A percentile compares a stretch with the other conserved stretches of the same genome.
phyloP scores from a whole-genome alignment of 2,113 vertebrate genomes.

The Barbus barbus region DNA sequence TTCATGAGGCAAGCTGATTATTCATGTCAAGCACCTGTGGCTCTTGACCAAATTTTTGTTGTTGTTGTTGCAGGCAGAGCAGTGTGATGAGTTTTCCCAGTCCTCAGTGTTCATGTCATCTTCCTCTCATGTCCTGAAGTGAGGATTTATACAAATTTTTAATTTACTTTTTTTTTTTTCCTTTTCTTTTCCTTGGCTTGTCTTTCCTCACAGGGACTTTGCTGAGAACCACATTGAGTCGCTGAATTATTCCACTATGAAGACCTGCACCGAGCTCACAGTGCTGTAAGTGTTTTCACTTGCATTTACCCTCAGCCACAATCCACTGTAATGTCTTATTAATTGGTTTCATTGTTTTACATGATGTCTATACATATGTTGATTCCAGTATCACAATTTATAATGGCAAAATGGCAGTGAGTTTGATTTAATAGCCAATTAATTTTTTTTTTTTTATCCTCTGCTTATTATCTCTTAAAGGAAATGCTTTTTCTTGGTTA shows the following conservation, averaged over 20 bases:
- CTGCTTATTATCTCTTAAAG: neutral
- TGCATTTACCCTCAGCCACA: neutral
- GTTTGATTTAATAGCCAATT: conserved; percentile 15
- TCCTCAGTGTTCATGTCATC: neutral
- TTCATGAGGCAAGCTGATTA: neutral
- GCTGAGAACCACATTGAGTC: conserved; percentile 77
- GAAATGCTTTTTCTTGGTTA: neutral
- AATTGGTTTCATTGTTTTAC: neutral
- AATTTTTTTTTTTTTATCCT: neutral
- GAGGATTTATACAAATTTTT: neutral
- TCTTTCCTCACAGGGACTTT: conserved; percentile 70
- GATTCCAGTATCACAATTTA: neutral
- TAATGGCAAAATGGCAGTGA: neutral
- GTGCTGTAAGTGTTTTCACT: conserved; percentile 75
- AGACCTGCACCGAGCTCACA: conserved; percentile 72
- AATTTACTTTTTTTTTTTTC: neutral
- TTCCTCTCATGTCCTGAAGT: neutral
- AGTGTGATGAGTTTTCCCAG: neutral
- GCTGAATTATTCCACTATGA: conserved; percentile 75
- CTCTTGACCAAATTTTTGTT: neutral
- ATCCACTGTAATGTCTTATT: neutral
- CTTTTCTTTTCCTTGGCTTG: neutral
- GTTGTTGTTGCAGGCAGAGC: neutral
- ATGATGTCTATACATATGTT: neutral
- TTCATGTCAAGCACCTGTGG: neutral